Percentiles rank a stretch among this genome's conserved stretches.
Evolutionary conservation across 1,140 invertebrate species (phyloP).

Genomic region (Drosophila varians): DNA sequence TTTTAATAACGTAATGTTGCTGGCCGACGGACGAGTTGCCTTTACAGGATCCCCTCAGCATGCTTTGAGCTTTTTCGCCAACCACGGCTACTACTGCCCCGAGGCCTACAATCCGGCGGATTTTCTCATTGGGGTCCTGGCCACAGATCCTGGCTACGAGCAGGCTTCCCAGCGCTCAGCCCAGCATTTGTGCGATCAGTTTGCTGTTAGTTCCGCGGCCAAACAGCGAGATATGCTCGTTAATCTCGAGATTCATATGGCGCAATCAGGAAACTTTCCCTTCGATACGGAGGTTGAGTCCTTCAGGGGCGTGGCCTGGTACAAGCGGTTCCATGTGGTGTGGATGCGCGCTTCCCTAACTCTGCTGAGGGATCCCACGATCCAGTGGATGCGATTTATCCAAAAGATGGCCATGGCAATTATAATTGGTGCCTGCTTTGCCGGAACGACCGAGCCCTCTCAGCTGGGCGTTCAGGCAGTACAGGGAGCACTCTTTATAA

Average conservation of each 20-base stretch:
- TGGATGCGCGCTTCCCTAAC: conserved; percentile 88
- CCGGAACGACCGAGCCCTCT: conserved; percentile 87
- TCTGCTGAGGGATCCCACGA: conserved; percentile 88
- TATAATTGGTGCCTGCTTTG: conserved; percentile 91
- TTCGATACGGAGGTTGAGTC: conserved; percentile 74
- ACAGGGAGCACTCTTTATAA: conserved; percentile 92
- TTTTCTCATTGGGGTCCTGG: conserved; percentile 94
- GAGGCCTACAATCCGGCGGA: conserved; percentile 96
- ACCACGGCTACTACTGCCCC: conserved; percentile 91
- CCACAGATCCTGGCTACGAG: conserved; percentile 91
- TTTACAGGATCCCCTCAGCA: conserved; percentile 91
- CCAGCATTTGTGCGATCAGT: conserved; percentile 90
- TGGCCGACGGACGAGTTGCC: conserved; percentile 95
- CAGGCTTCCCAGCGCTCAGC: conserved; percentile 87
- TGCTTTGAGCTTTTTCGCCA: conserved; percentile 92
- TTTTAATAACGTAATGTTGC: conserved; percentile 93
- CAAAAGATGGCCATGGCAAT: conserved; percentile 92
- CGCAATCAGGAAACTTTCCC: conserved; percentile 82
- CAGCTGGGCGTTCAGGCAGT: conserved; percentile 92
- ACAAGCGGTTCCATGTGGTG: conserved; percentile 88
- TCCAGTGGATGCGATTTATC: conserved; percentile 88
- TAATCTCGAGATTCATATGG: conserved; percentile 87
- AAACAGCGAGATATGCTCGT: conserved; percentile 89
- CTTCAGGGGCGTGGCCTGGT: conserved; percentile 86
- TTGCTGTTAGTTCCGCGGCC: conserved; percentile 89